phyloP scores from a whole-genome alignment of 2,888 invertebrate genomes.

The Sarcophaga subvicina region DNA sequence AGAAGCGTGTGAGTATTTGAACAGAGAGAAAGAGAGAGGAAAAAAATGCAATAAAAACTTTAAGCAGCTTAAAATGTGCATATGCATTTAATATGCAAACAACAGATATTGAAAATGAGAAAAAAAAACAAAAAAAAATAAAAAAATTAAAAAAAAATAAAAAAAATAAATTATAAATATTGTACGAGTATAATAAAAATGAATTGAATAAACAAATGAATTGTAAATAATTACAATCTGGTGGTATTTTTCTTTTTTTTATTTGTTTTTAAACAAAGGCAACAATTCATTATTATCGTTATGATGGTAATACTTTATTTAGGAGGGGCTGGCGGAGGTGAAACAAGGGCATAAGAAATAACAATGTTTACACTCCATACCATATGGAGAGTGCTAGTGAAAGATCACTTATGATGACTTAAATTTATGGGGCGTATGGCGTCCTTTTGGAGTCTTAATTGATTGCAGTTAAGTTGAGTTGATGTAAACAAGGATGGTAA shows the following conservation, averaged over 20 bases:
- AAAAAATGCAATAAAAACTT: slow-evolving; percentile 40
- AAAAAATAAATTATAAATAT: not conserved
- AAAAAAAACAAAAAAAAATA: not conserved
- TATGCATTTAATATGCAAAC: slow-evolving; percentile 44
- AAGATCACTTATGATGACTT: not conserved
- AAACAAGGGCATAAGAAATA: not conserved
- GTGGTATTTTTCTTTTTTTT: no score
- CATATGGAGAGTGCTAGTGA: not conserved
- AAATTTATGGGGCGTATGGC: not conserved
- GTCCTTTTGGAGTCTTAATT: not conserved
- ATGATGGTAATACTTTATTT: not conserved
- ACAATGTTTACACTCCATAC: not conserved
- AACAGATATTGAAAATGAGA: slow-evolving; percentile 17
- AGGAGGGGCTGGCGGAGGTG: not conserved
- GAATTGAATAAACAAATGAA: slow-evolving; percentile 50
- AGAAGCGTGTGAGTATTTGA: slow-evolving; percentile 5
- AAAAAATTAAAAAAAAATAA: not conserved
- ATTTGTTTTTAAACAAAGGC: slow-evolving; percentile 41
- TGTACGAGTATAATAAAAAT: not conserved
- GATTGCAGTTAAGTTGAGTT: not conserved
- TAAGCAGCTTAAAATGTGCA: not conserved
- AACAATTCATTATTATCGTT: slow-evolving; percentile 29
- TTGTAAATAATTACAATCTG: slow-evolving; percentile 34
- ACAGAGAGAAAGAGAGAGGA: slow-evolving; percentile 6
- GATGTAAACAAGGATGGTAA: not conserved